Base-by-base conservation (phyloP, 2,113 vertebrate species). In the Gavia stellata region DNA sequence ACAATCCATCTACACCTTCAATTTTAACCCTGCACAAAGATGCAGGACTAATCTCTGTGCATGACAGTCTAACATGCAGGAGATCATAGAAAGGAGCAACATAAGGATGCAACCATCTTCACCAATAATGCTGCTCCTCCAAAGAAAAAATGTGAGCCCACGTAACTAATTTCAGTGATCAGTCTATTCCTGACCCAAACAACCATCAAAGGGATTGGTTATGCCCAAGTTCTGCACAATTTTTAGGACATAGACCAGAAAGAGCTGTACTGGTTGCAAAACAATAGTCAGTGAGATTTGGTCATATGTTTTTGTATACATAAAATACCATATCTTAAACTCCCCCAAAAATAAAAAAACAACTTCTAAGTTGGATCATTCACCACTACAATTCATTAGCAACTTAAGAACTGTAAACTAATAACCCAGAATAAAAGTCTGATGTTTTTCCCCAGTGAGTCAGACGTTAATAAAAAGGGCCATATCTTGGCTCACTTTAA, bases 401-500 rank as follows among this genome's bases (percentile, higher is more conserved):
- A 83, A 78, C 38, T 86, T 55, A 67, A 86, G 72, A 93, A 74
- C 47, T 90, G 77, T 86, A 90, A 93, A 81, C 72, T 94, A 81
- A 78, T 86, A 97, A 97, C 80, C 92, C 62, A 96, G 86, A 96
- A 94, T 88, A 92, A 86, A 90, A 84, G 44, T 86, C 63, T 88
- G 56, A 47, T 81, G 18, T n/a, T 90, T 95, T 68, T 72, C 56
- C 72, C 77, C 33, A 52, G 40, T 56, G 90, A 93, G 33, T 81
- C 52, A 89, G 71, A 56, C 0, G 0, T 92, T 93, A 94, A 94
- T 81, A 94, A 95, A 93, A 94, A 96, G 55, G 92, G 96, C 93
- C 96, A 89, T 65, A 78, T 77, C 75, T 62, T 88, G 61, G 44
- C 94, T 96, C 44, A 96, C 90, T 92, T 94, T 93, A 63, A 96